Evolutionary conservation across 2,113 vertebrate species (phyloP), one percentile per base, ranked within the genome.

Genomic region (Myotis davidii): DNA sequence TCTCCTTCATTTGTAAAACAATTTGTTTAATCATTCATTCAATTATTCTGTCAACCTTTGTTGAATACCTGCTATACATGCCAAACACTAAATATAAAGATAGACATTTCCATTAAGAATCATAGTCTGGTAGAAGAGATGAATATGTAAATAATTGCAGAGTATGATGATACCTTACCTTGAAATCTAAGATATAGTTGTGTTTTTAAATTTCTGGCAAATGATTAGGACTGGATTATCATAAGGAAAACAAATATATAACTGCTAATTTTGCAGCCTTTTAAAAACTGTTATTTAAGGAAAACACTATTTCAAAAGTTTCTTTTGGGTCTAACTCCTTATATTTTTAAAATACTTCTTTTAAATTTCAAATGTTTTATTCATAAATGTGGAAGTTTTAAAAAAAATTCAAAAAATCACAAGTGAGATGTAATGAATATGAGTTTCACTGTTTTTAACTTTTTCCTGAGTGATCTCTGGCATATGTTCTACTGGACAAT

Each of bases 351-450:
- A 92, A 76, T 81, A 3, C 1, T 42, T 91, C 61, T 73, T 92
- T 78, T 34, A 67, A 81, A 23, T 89, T 81, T 91, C 16, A n/a
- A n/a, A 32, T 86, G 21, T 89, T 76, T 37, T 56, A 3, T 85
- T 81, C n/a, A 59, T 64, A 70, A 76, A 69, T 81, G 14, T 16
- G 45, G 18, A 56, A 94, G 10, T 87, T 94, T 39, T 76, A 18
- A 90, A 90, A 88, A 92, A 8, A 50, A 48, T 73, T 78, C 12
- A 10, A 82, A n/a, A 94, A 93, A 88, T 88, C n/a, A n/a, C 14
- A 94, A 81, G 16, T 73, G 37, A 88, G n/a, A 72, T 45, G 2
- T 70, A 65, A 65, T 52, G 9, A 72, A 8, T 84, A 29, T 61
- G 73, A 29, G 9, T 73, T 72, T 88, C 85, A 23, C 1, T 37